These are phyloP conservation scores for Acromyrmex heyeri DNA, from an alignment of 1,140 invertebrate species.

Conservation along the genomic window DNA sequence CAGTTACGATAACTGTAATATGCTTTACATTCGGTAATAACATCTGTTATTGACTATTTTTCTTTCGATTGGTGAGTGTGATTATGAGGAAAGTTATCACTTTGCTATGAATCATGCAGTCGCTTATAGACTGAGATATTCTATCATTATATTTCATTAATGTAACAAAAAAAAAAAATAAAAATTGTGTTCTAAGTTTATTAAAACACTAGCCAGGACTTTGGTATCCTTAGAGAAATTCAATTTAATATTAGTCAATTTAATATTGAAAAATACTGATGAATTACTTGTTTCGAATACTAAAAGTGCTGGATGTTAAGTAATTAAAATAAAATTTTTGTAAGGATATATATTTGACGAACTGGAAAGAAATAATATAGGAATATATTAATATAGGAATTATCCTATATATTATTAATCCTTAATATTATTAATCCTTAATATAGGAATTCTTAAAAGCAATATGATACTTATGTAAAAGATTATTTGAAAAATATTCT, in stretches of 20 bases:
- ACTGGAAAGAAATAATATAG: not conserved
- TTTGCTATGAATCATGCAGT: slow-evolving; percentile 16
- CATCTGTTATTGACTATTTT: slow-evolving; percentile 8
- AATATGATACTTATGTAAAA: not conserved
- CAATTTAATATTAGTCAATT: no score
- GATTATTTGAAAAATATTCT: not conserved
- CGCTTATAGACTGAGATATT: not conserved
- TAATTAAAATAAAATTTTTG: no score
- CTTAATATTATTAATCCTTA: no score
- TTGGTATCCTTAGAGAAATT: no score
- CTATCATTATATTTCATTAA: not conserved
- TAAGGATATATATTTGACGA: not conserved
- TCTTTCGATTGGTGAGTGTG: not conserved
- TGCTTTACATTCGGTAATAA: not conserved
- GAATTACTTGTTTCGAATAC: no score
- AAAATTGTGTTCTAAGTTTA: not conserved
- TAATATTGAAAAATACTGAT: no score
- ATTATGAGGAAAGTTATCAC: slow-evolving; percentile 15
- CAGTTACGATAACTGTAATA: not conserved
- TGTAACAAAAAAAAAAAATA: not conserved
- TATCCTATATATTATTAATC: no score
- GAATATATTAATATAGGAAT: not conserved
- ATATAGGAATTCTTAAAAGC: not conserved
- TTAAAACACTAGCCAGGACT: not conserved
- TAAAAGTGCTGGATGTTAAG: no score